Conservation (phyloP, 1,140 invertebrate species). For the Coboldia fuscipes region DNA sequence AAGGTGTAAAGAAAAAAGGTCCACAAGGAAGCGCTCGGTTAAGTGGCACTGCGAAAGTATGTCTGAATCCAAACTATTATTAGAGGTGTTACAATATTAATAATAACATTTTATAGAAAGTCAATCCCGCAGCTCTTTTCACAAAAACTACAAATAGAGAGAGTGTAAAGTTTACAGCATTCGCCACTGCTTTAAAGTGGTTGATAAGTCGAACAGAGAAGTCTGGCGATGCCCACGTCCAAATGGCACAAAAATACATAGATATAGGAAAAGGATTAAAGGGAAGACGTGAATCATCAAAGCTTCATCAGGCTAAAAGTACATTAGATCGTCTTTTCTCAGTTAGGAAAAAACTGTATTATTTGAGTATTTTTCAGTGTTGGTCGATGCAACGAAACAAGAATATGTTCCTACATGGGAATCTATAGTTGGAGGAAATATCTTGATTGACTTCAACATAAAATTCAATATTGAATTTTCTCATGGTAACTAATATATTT, state of each 20-base stretch:
- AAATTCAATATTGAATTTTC: conserved; percentile 40
- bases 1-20: no score
- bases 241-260: conserved; percentile 12
- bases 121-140: conserved; percentile 6
- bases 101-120: no score
- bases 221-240: conserved; percentile 9
- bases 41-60: no score
- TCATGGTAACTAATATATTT: conserved; percentile 6
- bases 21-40: no score
- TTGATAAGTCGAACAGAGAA: conserved; percentile 10
- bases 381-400: conserved; percentile 10
- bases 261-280: conserved; percentile 11
- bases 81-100: no score
- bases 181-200: conserved; percentile 20
- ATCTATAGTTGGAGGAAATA: conserved; percentile 35
- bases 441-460: conserved; percentile 38
- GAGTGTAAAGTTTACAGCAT: conserved; percentile 10
- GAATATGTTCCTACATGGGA: conserved; percentile 35
- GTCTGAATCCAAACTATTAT: no score
- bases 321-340: no score
- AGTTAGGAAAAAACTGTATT: no score
- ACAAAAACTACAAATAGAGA: conserved; percentile 9
- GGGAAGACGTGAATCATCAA: no score
- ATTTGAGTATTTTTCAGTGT: conserved; percentile 10
- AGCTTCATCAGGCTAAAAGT: not conserved